A percentile compares a stretch with the other conserved stretches of the same genome.
Conservation (phyloP, 2,113 vertebrate genomes). For the Notarius lentiginosus region DNA sequence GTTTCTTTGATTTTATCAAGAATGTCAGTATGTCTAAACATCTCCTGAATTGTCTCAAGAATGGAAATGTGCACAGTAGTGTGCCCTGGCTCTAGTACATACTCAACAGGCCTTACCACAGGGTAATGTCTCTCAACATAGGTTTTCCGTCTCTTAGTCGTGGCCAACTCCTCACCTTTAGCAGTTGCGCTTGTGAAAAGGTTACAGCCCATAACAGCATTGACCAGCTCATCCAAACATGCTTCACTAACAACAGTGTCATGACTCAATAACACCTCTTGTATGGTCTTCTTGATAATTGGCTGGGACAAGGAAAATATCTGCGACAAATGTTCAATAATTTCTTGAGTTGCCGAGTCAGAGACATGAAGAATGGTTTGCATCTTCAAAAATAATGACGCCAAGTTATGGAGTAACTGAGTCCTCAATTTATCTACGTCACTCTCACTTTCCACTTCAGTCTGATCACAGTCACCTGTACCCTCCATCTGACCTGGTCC, state of each 20-base stretch:
- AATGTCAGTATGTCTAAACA: constrained; percentile 27
- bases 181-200: constrained; percentile 33
- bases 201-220: constrained; percentile 36
- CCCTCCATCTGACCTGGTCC: constrained; percentile 33
- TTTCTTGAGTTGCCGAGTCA: constrained; percentile 40
- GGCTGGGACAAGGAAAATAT: constrained; percentile 38
- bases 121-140: constrained; percentile 10
- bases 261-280: constrained; percentile 26
- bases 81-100: constrained; percentile 18
- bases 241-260: constrained; percentile 11
- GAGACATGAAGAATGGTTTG: constrained; percentile 48
- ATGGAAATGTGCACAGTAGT: constrained; percentile 20
- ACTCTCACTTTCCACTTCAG: constrained; percentile 28
- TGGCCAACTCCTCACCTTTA: constrained; percentile 29
- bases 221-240: constrained; percentile 25
- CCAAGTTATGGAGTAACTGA: constrained; percentile 26
- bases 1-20: constrained; percentile 37
- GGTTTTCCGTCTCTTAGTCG: constrained; percentile 26
- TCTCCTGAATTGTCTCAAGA: constrained; percentile 26
- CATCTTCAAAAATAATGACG: constrained; percentile 42
- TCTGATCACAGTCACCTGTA: background rate
- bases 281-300: constrained; percentile 41
- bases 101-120: constrained; percentile 26
- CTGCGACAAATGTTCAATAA: constrained; percentile 27
- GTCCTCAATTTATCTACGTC: constrained; percentile 16